Base-by-base conservation (phyloP, 2,113 vertebrate genomes). In the Crotophaga sulcirostris region DNA sequence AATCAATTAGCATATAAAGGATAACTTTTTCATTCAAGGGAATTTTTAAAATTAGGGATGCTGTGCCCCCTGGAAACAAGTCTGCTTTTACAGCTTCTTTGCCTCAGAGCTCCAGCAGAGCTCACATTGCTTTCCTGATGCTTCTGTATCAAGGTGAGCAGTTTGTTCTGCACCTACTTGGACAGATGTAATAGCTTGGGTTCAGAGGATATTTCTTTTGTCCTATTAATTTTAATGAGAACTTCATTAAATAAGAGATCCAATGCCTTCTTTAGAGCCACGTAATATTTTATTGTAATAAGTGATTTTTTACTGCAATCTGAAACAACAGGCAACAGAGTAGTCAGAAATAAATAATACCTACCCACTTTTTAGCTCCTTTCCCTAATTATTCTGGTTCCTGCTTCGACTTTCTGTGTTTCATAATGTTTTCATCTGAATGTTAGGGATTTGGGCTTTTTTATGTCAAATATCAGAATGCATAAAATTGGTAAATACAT, bases 1-100 rank as follows among this genome's bases (percentile, higher is more conserved):
- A 92, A 68, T 52, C 59, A 92, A 93, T 97, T 97, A 95, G 56
- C 93, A 96, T 92, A 91, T 91, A 90, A 97, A 97, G 68, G 56
- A 75, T 45, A 80, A 49, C 20, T 80, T 94, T 95, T 87, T 70
- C 68, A 84, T 93, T 96, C 69, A 96, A 96, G 89, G 40, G 80
- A 93, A 51, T 84, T 89, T 91, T 89, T 85, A 33, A 87, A 77
- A 76, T 91, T 87, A 70, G 36, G 70, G 56, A 63, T 74, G 42
- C 44, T 34, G 25, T 80, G 59, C 83, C 64, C 59, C 72, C 69
- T 84, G 89, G 67, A 96, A 96, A 84, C n/a, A 88, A 93, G 68
- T 25, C 75, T 77, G 87, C 45, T 85, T 92, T 96, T 55, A 64
- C 26, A 29, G 19, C 44, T 66, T 47, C 74, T 77, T 96, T 77